Conservation (phyloP, 2,797 vertebrate genomes). For the Loriculus beryllinus region DNA sequence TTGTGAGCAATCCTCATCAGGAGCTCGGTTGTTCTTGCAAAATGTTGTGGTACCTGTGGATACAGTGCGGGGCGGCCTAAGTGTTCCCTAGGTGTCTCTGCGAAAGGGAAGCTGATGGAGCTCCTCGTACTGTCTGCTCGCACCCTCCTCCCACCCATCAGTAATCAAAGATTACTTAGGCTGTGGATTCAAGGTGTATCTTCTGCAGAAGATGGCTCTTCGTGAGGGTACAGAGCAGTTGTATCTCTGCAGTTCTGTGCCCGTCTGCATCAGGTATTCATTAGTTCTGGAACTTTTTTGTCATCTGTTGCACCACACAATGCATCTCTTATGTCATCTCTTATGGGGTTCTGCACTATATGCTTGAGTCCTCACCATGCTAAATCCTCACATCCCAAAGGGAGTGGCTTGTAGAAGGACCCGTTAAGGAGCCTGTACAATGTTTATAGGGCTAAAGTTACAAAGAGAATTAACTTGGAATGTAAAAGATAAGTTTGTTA, state of each 20-base stretch:
- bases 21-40: not conserved
- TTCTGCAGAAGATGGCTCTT: not conserved
- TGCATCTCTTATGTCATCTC: not conserved
- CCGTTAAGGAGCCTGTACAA: not conserved
- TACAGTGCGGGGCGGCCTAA: too few relatives aligned
- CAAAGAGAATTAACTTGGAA: not conserved
- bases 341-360: rapidly evolving
- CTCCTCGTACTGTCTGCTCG: not conserved
- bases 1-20: rapidly evolving
- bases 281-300: too few relatives aligned
- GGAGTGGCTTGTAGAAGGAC: not conserved
- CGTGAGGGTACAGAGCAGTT: not conserved
- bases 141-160: too few relatives aligned
- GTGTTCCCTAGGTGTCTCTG: not conserved
- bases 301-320: not conserved
- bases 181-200: not conserved
- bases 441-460: not conserved
- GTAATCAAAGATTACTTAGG: not conserved
- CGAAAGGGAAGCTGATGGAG: not conserved
- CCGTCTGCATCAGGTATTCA: not conserved
- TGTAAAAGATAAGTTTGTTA: not conserved
- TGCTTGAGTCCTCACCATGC: not conserved
- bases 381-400: not conserved
- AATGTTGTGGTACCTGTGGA: too few relatives aligned
- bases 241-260: not conserved